Evolutionary conservation across 2,888 invertebrate species (phyloP).

Genomic region (Euzetes globulus): DNA sequence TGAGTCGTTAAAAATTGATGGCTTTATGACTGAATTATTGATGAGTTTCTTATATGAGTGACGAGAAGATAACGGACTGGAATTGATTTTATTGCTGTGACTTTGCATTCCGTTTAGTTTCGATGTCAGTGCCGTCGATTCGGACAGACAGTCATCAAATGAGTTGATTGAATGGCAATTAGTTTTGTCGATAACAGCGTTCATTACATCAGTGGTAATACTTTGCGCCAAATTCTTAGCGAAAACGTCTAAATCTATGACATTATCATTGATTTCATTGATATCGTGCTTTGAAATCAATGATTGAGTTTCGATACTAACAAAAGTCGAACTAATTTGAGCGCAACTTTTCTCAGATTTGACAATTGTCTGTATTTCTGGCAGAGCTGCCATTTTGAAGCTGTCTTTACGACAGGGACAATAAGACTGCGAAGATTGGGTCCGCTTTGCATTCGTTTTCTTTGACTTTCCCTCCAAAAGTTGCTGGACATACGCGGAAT

Average conservation of each 20-base stretch:
- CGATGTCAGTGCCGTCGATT: not conserved
- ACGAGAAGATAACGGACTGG: not conserved
- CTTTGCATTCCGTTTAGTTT: slow-evolving; percentile 6
- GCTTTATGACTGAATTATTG: slow-evolving; percentile 18
- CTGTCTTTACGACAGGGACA: slow-evolving; percentile 33
- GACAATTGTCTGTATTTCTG: not conserved
- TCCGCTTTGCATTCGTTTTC: slow-evolving; percentile 36
- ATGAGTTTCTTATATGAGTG: not conserved
- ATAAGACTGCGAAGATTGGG: slow-evolving; percentile 15
- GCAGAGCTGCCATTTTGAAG: not conserved
- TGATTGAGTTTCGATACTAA: slow-evolving; percentile 6
- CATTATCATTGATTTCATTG: slow-evolving; percentile 5
- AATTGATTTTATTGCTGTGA: not conserved
- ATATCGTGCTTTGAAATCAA: not conserved
- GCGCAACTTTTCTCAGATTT: not conserved
- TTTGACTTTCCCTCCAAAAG: slow-evolving; percentile 35
- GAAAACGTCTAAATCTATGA: slow-evolving; percentile 9
- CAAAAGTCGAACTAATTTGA: not conserved
- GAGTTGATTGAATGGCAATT: not conserved
- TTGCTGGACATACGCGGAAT: slow-evolving; percentile 22
- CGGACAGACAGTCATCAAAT: not conserved
- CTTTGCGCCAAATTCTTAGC: slow-evolving; percentile 28
- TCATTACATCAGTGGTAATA: slow-evolving; percentile 31
- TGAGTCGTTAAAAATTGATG: not conserved
- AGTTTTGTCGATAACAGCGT: slow-evolving; percentile 16